Evolutionary conservation across 2,113 vertebrate genomes (phyloP), one percentile per base, ranked within the genome.

Genomic region (Caloenas nicobarica): DNA sequence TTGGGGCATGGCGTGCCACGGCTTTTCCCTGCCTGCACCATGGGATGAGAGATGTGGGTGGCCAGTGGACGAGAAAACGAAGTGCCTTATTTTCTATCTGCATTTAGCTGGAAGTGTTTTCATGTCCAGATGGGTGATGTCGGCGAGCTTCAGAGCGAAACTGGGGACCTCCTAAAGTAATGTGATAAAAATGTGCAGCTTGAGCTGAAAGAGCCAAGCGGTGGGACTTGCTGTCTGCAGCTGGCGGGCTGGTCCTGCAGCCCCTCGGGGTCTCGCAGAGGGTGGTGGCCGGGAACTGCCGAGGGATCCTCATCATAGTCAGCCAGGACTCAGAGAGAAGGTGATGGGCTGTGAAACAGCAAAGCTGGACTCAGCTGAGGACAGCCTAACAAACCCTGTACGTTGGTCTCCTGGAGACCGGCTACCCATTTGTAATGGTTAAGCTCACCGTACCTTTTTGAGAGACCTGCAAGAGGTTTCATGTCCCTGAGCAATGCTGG

Each of bases 331-430:
- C n/a, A 7, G 12, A 21, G 53, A n/a, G 17, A 81, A 12, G 1
- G 3, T 3, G 46, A 23, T 2, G 0, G 3, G 9, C 14, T 61
- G 7, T 6, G 42, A 57, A 42, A 53, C 34, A 48, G 60, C 51
- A 61, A 34, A 73, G 36, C 50, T 51, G 58, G 34, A 31, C 46
- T 48, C 31, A 51, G 56, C 79, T 36, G 71, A 79, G 53, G 34
- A 62, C 42, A 86, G 48, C 38, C 44, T 57, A 46, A 73, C 33
- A 65, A 70, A 48, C 8, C 34, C n/a, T 0, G 0, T 22, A 53
- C 0, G 3, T 1, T 77, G 56, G 34, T 57, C 36, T 92, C 51
- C 50, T 40, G 10, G 69, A 81, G 50, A 91, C 18, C 36, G 38
- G 8, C 22, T 16, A 48, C 51, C 40, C 28, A 2, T 25, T 44